Base-by-base conservation (phyloP, 1,140 invertebrate species). In the Leguminivora glycinivorella region DNA sequence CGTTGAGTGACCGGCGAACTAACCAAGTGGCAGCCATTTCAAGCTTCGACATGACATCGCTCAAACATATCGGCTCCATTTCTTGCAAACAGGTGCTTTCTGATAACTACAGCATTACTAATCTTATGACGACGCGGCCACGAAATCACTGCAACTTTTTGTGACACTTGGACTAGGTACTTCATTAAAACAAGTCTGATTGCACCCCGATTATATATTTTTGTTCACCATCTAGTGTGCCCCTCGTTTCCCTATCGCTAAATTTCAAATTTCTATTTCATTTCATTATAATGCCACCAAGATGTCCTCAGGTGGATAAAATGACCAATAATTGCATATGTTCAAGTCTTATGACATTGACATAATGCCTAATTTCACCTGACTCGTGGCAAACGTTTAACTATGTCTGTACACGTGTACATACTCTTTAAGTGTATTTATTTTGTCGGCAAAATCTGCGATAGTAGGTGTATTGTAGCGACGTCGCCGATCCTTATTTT, bases 1-100 rank as follows among this genome's bases (percentile, higher is more conserved):
- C 77, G 77, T 81, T 77, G 40, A 76, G 77, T 79, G 67, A 74
- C 72, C 76, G 52, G 38, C 69, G 70, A 71, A 56, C 40, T 68
- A 14, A 60, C 47, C 56, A 69, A 68, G 58, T 63, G 29, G 29
- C 58, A 29, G 58, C 29, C 58, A 63, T 29, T 63, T 31, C 26
- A 63, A 34, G 58, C 58, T 63, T 63, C n/a, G 14, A 63, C 24
- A 29, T 63, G 25, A 63, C 58, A 63, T 29, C 26, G 24, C 22
- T 63, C 58, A 63, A 63, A 26, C 58, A 29, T n/a, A 25, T 63
- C 17, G 58, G 58, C n/a, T 26, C 58, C 58, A 29, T 29, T 29
- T 63, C 26, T 14, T 63, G 58, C 58, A 14, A 34, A 10, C 29
- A 17, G 58, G 25, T 17, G 19, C 19, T 22, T 19, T 52, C 22